Evolutionary conservation across 2,888 invertebrate genomes (phyloP), one percentile per base, ranked within the genome.

Genomic region (Ctenicera cuprea): DNA sequence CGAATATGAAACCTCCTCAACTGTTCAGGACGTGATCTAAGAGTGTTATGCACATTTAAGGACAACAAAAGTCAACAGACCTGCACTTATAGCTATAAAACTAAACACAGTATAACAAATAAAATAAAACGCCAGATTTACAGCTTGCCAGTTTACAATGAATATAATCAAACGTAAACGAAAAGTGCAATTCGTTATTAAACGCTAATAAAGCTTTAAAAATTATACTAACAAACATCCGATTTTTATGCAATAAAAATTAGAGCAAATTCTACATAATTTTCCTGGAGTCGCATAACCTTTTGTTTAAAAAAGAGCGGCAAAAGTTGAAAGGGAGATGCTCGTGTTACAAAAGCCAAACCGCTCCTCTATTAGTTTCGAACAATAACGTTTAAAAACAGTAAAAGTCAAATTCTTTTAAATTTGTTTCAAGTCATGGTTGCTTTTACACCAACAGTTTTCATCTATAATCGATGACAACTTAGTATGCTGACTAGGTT

Each of bases 41-140:
- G 59, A 71, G 59, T 69, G 76, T 64, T 75, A 78, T 77, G 79
- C 73, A 64, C 73, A 76, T 78, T 79, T 78, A 78, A 71, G 72
- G 74, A 69, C 76, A 77, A 77, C 77, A 74, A 76, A 76, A 78
- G 71, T 74, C 78, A 78, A 77, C 79, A 79, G 79, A 79, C 79
- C 79, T 77, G 76, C 77, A 74, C 77, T 77, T 76, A 78, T 77
- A 73, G 77, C 78, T 71, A 77, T 79, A 79, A 79, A 77, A 75
- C 76, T 77, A 77, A 76, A 69, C 76, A 72, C 69, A 72, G 76
- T 74, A 72, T 76, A 69, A 72, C 63, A 76, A 76, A 76, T 74
- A 76, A 74, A 75, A 76, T 75, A 75, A 72, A 72, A 75, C 75
- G 74, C 71, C 68, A 64, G 71, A 71, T 71, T 75, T 71, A 71